These are phyloP conservation scores for Chloroceryle aenea DNA, from an alignment of 2,113 vertebrate genomes.

Conservation along the genomic window DNA sequence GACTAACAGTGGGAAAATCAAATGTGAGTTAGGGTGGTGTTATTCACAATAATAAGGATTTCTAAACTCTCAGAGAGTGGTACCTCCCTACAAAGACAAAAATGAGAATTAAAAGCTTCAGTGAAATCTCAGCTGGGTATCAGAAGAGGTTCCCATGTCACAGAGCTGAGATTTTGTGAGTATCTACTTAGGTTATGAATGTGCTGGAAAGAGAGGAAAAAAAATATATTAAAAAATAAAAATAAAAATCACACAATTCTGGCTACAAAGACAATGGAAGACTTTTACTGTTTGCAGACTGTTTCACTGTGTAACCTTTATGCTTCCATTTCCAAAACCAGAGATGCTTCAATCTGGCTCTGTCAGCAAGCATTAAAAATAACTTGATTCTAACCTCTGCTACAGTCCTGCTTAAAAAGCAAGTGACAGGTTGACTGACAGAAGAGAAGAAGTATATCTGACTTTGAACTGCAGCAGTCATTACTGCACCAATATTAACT, in stretches of 20 bases:
- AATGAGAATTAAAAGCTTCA: neutral
- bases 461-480: neutral
- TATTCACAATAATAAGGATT: neutral
- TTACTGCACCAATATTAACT: neutral
- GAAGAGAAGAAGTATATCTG: neutral
- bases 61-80: neutral
- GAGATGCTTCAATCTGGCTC: neutral
- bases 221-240: neutral
- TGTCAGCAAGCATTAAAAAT: slow-evolving; percentile 34
- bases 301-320: neutral
- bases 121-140: neutral
- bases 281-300: neutral
- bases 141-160: neutral
- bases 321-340: neutral
- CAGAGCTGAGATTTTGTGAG: neutral
- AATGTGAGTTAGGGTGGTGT: neutral
- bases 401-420: neutral
- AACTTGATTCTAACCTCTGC: slow-evolving; percentile 11
- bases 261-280: neutral
- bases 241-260: neutral
- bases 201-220: neutral
- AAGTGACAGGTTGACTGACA: neutral
- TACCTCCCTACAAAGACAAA: neutral
- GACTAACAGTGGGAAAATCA: neutral
- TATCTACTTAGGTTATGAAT: neutral